Percentiles rank a stretch among this genome's conserved stretches.
phyloP scores from a whole-genome alignment of 1,140 invertebrate genomes.

The Meloidogyne hapla region DNA sequence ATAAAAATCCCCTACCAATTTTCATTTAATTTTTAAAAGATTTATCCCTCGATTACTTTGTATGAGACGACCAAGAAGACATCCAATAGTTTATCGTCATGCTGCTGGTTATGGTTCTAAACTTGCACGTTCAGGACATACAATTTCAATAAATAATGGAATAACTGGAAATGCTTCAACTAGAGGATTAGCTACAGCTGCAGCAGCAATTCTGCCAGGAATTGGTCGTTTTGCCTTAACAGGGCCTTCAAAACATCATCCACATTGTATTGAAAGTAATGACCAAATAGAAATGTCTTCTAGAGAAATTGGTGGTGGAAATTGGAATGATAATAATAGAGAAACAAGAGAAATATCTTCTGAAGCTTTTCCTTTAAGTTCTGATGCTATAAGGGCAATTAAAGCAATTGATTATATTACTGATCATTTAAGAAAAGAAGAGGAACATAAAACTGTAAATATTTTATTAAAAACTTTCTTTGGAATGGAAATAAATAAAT shows the following conservation, averaged over 20 bases:
- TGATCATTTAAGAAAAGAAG: slow-evolving; percentile 32
- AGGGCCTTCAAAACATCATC: slow-evolving; percentile 14
- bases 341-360: not conserved
- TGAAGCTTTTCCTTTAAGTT: slow-evolving; percentile 17
- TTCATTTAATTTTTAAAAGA: no score
- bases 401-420: slow-evolving; percentile 37
- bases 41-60: slow-evolving; percentile 41
- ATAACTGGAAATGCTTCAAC: not conserved
- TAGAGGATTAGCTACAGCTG: not conserved
- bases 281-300: not conserved
- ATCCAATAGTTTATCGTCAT: slow-evolving; percentile 15
- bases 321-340: not conserved
- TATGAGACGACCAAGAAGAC: slow-evolving; percentile 3
- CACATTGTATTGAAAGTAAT: slow-evolving; percentile 22
- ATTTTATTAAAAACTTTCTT: no score
- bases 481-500: no score
- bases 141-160: slow-evolving; percentile 17
- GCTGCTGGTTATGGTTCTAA: slow-evolving; percentile 23
- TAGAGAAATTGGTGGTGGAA: not conserved
- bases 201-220: slow-evolving; percentile 17
- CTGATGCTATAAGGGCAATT: slow-evolving; percentile 31
- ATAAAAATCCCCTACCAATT: no score
- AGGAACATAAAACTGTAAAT: slow-evolving; percentile 30
- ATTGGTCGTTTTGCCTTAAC: slow-evolving; percentile 10
- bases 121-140: slow-evolving; percentile 14